A percentile compares a stretch with the other conserved stretches of the same genome.
Evolutionary conservation across 2,797 vertebrate species (phyloP).

Genomic region (Squalus acanthias): DNA sequence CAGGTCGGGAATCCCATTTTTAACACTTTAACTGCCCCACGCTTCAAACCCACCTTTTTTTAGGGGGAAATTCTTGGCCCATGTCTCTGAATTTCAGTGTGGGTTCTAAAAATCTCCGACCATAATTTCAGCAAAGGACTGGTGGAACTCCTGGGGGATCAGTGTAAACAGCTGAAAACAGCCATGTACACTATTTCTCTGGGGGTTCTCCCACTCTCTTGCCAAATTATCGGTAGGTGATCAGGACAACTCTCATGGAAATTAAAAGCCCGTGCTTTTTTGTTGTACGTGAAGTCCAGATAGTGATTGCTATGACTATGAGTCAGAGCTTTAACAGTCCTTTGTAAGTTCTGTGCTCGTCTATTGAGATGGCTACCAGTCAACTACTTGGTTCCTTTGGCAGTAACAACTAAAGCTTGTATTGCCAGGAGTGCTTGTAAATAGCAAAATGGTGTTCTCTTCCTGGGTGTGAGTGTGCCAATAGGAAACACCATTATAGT

Average conservation of each 20-base stretch:
- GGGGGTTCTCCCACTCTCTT: not conserved
- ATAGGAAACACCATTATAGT: not conserved
- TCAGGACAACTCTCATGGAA: not conserved
- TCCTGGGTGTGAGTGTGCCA: not conserved
- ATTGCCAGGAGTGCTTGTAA: not conserved
- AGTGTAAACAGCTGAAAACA: not conserved
- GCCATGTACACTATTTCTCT: not conserved
- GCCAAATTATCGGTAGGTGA: not conserved
- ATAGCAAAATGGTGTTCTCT: not conserved
- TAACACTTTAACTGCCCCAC: no score
- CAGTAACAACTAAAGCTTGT: not conserved
- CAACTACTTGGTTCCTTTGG: not conserved
- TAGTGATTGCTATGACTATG: not conserved
- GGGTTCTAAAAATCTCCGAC: not conserved
- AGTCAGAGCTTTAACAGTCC: not conserved
- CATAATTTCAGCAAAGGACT: not conserved
- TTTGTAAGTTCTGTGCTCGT: not conserved
- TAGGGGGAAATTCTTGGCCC: no score
- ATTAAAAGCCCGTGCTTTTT: not conserved
- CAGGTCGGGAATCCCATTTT: no score
- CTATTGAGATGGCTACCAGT: not conserved
- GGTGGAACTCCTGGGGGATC: not conserved
- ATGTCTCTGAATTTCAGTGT: not conserved
- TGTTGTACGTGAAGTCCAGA: not conserved
- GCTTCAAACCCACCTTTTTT: no score